Conservation (phyloP, 2,797 vertebrate species). For the Hybognathus amarus region DNA sequence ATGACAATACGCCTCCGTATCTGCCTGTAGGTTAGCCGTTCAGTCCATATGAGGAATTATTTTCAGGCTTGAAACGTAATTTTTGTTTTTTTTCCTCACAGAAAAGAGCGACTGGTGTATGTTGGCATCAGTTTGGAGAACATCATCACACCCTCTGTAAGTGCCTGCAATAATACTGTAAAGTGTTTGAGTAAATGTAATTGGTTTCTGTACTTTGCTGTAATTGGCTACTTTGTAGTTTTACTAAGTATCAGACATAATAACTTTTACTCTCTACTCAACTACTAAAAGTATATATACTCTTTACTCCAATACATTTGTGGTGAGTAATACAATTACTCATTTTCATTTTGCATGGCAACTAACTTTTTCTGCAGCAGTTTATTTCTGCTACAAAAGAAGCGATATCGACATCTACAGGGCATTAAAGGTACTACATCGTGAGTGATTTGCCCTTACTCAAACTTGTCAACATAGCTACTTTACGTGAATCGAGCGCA, state of each 20-base stretch:
- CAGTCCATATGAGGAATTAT: background rate
- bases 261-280: background rate
- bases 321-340: background rate
- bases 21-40: background rate
- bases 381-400: background rate
- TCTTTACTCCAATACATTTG: background rate
- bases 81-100: conserved; percentile 53
- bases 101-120: conserved; percentile 94
- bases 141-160: conserved; percentile 93
- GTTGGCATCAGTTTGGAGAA: conserved; percentile 98
- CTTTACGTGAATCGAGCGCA: background rate
- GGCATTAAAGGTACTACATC: background rate
- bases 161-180: conserved; percentile 53
- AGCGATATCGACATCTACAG: background rate
- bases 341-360: background rate
- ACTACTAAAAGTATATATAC: background rate
- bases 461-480: background rate
- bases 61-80: background rate
- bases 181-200: background rate
- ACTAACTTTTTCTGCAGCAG: conserved; percentile 15
- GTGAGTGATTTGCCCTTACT: background rate
- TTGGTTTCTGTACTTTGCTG: background rate
- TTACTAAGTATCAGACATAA: background rate
- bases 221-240: background rate
- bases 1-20: too few species aligned